Evolutionary conservation across 2,113 vertebrate species (phyloP).

Genomic region (Chloroceryle aenea): DNA sequence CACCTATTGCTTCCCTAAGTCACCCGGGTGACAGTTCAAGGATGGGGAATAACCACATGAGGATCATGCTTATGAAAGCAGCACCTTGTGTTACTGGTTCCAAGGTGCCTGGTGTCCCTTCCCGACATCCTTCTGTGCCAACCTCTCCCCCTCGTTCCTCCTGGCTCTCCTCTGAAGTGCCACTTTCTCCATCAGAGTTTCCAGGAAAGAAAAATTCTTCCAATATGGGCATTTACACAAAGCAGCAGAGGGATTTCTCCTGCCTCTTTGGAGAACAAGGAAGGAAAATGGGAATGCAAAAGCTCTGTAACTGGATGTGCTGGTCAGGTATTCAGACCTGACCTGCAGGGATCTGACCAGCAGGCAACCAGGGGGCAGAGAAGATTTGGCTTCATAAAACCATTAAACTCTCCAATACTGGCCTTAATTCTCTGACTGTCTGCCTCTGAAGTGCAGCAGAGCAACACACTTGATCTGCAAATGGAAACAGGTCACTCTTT

Average conservation of each 20-base stretch:
- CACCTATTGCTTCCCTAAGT: not conserved
- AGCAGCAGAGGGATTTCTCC: not conserved
- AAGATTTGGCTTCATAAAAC: slow-evolving; percentile 6
- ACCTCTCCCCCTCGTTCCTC: not conserved
- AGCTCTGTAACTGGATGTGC: not conserved
- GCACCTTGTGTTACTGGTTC: not conserved
- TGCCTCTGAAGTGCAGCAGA: not conserved
- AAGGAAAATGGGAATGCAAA: not conserved
- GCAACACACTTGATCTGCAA: not conserved
- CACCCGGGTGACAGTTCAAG: no score
- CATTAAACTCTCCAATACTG: not conserved
- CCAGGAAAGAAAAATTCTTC: not conserved
- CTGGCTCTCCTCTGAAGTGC: not conserved
- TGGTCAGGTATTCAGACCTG: not conserved
- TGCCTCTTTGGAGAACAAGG: not conserved
- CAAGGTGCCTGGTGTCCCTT: not conserved
- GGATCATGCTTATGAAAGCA: not conserved
- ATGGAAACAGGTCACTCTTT: not conserved
- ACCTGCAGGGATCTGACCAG: not conserved
- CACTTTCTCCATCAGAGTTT: not conserved
- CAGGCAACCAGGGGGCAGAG: not conserved
- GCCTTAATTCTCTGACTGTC: not conserved
- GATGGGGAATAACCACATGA: not conserved
- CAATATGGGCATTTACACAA: not conserved
- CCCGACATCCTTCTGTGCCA: not conserved